These are phyloP conservation scores for Harpagoxenus sublaevis DNA, from an alignment of 2,888 invertebrate genomes.

Conservation along the genomic window DNA sequence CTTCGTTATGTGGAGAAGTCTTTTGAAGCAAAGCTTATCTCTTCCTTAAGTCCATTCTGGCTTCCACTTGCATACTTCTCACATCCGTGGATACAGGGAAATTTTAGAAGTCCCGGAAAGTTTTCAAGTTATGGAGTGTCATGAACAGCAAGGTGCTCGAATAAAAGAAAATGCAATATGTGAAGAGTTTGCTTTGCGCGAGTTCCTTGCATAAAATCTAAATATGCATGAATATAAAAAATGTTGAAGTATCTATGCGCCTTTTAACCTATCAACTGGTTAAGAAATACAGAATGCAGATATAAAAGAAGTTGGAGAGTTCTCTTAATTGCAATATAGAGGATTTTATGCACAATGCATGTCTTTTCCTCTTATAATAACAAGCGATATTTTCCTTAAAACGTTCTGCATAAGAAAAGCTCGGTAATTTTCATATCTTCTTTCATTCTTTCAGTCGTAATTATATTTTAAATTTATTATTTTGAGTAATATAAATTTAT, in stretches of 20 bases:
- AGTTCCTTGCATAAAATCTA: neutral
- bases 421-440: neutral
- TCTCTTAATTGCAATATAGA: conserved; percentile 2
- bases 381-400: neutral
- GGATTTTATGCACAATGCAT: neutral
- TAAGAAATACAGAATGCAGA: neutral
- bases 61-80: conserved; percentile 34
- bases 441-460: neutral
- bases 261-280: neutral
- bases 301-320: neutral
- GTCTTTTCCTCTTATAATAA: neutral
- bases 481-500: neutral
- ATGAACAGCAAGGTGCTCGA: conserved; percentile 34
- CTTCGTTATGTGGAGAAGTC: conserved; percentile 26
- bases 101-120: conserved; percentile 40
- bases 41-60: conserved; percentile 23
- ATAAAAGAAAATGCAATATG: conserved; percentile 36
- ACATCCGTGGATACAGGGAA: conserved; percentile 17
- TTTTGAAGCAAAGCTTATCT: conserved; percentile 52
- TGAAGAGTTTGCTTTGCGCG: conserved; percentile 13
- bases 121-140: conserved; percentile 43
- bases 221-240: conserved; percentile 17
- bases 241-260: neutral
- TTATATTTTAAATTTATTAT: conserved; percentile 8
- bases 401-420: neutral